These are phyloP conservation scores for Catharus ustulatus DNA, from an alignment of 2,797 vertebrate species.

Conservation along the genomic window DNA sequence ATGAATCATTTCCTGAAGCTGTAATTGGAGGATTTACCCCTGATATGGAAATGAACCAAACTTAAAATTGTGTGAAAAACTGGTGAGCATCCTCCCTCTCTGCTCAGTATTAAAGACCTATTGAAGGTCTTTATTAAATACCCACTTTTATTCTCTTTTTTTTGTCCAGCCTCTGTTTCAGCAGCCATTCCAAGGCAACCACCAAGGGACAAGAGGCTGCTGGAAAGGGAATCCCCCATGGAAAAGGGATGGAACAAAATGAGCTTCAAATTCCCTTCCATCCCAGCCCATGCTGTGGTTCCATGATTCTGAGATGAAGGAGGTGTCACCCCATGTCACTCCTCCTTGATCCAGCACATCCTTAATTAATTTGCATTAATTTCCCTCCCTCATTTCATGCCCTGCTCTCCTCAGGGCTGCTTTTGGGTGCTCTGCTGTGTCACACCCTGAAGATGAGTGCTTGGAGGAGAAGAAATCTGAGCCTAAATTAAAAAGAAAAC, in stretches of 20 bases:
- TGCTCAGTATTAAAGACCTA: too few species aligned
- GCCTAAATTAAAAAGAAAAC: not conserved
- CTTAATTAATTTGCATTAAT: not conserved
- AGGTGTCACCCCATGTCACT: not conserved
- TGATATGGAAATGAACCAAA: not conserved
- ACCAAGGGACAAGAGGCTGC: not conserved
- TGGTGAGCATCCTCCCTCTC: fast-evolving
- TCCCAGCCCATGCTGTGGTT: not conserved
- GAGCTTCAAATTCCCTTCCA: not conserved
- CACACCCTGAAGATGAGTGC: not conserved
- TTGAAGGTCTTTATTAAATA: not conserved
- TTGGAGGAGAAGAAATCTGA: not conserved
- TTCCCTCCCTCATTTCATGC: not conserved
- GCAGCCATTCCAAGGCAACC: not conserved
- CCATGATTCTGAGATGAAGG: not conserved
- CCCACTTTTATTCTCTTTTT: not conserved
- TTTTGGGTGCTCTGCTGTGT: not conserved
- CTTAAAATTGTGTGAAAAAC: not conserved
- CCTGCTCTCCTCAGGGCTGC: not conserved
- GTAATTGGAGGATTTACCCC: not conserved
- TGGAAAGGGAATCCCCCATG: not conserved
- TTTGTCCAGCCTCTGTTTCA: not conserved
- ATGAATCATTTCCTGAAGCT: not conserved
- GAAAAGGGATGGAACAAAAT: not conserved
- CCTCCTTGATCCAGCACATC: not conserved